phyloP scores from a whole-genome alignment of 2,888 invertebrate species.

The Gari tellinella region DNA sequence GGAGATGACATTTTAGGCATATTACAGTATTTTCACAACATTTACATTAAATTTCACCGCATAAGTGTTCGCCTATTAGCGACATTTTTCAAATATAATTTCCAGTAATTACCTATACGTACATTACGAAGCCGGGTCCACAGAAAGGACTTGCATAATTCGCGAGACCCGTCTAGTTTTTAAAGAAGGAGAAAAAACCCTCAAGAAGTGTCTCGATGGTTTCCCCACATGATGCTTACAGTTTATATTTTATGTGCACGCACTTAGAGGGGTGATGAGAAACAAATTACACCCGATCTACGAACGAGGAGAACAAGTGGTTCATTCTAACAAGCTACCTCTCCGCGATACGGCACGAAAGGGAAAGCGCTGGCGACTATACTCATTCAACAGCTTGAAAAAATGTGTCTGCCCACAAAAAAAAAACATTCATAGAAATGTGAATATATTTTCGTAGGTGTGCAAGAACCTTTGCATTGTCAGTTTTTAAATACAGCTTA shows the following conservation, averaged over 20 bases:
- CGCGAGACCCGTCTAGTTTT: too few species aligned
- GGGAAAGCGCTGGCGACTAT: background rate
- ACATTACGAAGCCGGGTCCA: too few species aligned
- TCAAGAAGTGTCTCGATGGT: slow-evolving; percentile 29
- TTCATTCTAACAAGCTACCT: background rate
- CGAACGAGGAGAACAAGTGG: slow-evolving; percentile 1
- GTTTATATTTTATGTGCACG: slow-evolving; percentile 35
- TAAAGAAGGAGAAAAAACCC: background rate
- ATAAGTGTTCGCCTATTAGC: background rate
- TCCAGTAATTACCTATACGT: too few species aligned
- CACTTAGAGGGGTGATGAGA: slow-evolving; percentile 40
- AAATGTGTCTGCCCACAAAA: too few species aligned
- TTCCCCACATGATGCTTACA: slow-evolving; percentile 21
- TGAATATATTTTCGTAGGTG: too few species aligned
- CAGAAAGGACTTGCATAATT: too few species aligned
- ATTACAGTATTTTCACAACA: background rate
- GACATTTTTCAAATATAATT: too few species aligned
- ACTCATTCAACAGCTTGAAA: background rate
- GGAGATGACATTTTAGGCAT: background rate
- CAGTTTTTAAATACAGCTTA: too few species aligned
- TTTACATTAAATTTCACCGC: background rate
- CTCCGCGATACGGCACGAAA: background rate
- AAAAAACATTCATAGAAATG: too few species aligned
- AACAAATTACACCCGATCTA: slow-evolving; percentile 33
- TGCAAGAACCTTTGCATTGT: too few species aligned